phyloP scores from a whole-genome alignment of 2,113 vertebrate genomes.

The Plecotus auritus region DNA sequence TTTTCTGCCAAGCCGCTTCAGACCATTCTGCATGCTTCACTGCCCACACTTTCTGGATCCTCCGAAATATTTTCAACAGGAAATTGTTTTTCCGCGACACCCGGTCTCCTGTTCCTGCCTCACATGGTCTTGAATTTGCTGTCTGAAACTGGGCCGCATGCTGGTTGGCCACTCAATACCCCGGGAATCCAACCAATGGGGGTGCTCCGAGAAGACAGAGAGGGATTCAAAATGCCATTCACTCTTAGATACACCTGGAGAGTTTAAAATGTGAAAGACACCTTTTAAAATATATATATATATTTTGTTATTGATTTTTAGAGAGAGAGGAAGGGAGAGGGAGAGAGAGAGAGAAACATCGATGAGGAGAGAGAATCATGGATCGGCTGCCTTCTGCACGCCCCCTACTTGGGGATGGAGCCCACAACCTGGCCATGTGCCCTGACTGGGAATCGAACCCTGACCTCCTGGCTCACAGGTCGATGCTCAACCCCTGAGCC shows the following conservation, averaged over 20 bases:
- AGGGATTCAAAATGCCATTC: background rate
- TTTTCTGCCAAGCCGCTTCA: background rate
- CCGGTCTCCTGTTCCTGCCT: background rate
- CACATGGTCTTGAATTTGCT: background rate
- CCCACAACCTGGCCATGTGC: too few species aligned
- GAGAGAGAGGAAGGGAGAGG: too few species aligned
- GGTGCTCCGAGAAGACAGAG: background rate
- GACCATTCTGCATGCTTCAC: background rate
- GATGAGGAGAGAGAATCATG: too few species aligned
- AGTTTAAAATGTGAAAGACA: background rate
- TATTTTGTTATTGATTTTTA: too few species aligned
- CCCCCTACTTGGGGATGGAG: too few species aligned
- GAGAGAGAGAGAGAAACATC: too few species aligned
- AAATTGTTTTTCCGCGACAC: background rate
- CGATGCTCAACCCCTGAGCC: too few species aligned
- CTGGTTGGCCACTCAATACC: background rate
- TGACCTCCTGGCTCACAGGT: too few species aligned
- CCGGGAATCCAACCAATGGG: background rate
- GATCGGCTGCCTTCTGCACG: too few species aligned
- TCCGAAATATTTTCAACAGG: background rate
- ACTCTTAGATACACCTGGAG: background rate
- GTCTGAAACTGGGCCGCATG: background rate
- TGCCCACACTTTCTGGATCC: background rate
- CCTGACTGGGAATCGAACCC: too few species aligned
- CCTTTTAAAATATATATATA: too few species aligned